Base-by-base conservation (phyloP, 2,888 invertebrate genomes). In the Leptogaster cylindrica region DNA sequence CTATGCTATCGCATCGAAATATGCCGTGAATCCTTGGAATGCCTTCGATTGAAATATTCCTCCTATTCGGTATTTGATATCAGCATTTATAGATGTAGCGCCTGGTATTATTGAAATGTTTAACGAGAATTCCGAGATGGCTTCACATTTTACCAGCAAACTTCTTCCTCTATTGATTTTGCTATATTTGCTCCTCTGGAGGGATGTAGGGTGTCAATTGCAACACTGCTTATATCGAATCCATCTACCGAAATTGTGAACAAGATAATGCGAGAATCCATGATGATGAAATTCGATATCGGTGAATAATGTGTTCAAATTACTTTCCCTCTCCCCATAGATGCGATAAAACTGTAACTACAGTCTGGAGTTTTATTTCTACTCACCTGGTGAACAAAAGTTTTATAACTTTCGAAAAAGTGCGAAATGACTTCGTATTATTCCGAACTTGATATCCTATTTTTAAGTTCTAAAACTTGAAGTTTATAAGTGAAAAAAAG, bases 61-160 rank as follows among this genome's bases (percentile, higher is more conserved):
- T 23, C 41, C 41, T n/a, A 8, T 55, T 23, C 12, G 55, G 55
- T n/a, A 55, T 55, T 55, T 55, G 20, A 7, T 39, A 10, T 55
- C 23, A 23, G 55, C 25, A 55, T 36, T 55, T 36, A 12, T 14
- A 16, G 55, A 55, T 55, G 36, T 55, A 6, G 36, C n/a, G 14
- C 20, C 20, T 10, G 39, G 55, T 36, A 36, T 55, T 55, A 55
- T 55, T 55, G 55, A 55, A 55, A 55, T 55, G 55, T 23, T 55
- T 36, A 20, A 55, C 55, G 55, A 55, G 36, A 20, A 31, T 36
- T 55, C n/a, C 55, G 36, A n/a, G n/a, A 12, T 20, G 18, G 18
- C 18, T 46, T 23, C 10, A n/a, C 23, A 23, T 46, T 23, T 46
- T n/a, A 23, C 20, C 10, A 3, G 41, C 18, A n/a, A 55, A 12